Evolutionary conservation across 2,797 vertebrate species (phyloP).

Genomic region (Cottoperca gobio): DNA sequence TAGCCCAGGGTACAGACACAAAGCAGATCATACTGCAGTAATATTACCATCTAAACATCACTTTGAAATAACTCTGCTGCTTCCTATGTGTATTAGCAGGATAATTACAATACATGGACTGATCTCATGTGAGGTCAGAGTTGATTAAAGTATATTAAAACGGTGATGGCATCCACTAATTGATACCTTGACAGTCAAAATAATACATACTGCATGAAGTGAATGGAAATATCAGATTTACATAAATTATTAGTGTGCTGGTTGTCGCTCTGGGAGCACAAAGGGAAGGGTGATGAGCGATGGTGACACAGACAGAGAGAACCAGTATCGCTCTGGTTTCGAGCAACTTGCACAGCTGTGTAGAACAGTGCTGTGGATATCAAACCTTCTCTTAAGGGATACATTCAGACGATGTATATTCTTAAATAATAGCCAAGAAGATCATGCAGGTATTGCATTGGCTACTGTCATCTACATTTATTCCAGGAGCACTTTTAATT

Average conservation of each 20-base stretch:
- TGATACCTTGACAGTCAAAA: constrained; percentile 65
- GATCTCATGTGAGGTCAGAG: constrained; percentile 46
- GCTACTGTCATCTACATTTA: constrained; percentile 7
- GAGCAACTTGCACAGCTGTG: background rate
- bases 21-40: background rate
- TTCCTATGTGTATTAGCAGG: constrained; percentile 5
- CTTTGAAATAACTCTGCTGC: background rate
- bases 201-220: constrained; percentile 74
- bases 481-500: constrained; percentile 16
- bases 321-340: constrained; percentile 5
- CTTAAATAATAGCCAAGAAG: background rate
- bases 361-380: constrained; percentile 1
- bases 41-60: background rate
- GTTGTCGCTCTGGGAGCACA: constrained; percentile 37
- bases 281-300: constrained; percentile 37
- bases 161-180: constrained; percentile 48
- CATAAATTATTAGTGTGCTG: constrained; percentile 74
- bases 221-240: constrained; percentile 81
- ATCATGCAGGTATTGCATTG: background rate
- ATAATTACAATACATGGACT: constrained; percentile 25
- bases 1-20: background rate
- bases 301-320: constrained; percentile 13
- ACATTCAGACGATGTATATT: background rate
- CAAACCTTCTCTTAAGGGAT: background rate
- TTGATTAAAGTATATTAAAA: constrained; percentile 46